Evolutionary conservation across 1,140 invertebrate genomes (phyloP), one percentile per base, ranked within the genome.

Genomic region (Druon quercuslanigerum): DNA sequence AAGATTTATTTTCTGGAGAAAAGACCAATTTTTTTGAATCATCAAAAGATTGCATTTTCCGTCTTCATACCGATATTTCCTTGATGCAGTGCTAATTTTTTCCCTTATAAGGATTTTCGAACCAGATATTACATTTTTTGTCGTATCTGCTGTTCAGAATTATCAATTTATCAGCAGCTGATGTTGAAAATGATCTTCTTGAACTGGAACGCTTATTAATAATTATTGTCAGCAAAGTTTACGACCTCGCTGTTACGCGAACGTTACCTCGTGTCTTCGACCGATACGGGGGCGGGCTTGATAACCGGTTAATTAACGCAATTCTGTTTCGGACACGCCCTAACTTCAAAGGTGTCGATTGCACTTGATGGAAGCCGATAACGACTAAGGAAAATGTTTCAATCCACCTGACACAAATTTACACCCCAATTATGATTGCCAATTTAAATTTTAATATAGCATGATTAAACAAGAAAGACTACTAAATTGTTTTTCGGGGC

Each of bases 301-400:
- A 81, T 82, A 84, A 85, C 82, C 76, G 78, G 83, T 86, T 84
- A 83, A 86, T 83, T 86, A 86, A 81, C 79, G 78, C 78, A 81
- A 79, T 85, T 85, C 83, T 85, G 83, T 83, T 85, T 81, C 71
- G 81, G 80, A 83, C 84, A 82, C 80, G 78, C 81, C 83, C 76
- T 80, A 73, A 75, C 79, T 78, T 79, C 76, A 75, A 76, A 78
- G 79, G 82, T 78, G 79, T 66, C 79, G 79, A 83, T 81, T 79
- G 79, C 82, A 75, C 57, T 71, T 76, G 79, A 83, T 79, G 81
- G 33, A 25, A 60, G 13, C 57, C 20, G 57, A 60, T 60, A 60
- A 33, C 57, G 14, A 60, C 8, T 33, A 3, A 5, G 57, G 20
- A 60, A 60, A 60, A 60, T 60, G 57, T 60, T 60, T 60, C 57